Evolutionary conservation across 2,797 vertebrate species (phyloP).

Genomic region (Myotis daubentonii): DNA sequence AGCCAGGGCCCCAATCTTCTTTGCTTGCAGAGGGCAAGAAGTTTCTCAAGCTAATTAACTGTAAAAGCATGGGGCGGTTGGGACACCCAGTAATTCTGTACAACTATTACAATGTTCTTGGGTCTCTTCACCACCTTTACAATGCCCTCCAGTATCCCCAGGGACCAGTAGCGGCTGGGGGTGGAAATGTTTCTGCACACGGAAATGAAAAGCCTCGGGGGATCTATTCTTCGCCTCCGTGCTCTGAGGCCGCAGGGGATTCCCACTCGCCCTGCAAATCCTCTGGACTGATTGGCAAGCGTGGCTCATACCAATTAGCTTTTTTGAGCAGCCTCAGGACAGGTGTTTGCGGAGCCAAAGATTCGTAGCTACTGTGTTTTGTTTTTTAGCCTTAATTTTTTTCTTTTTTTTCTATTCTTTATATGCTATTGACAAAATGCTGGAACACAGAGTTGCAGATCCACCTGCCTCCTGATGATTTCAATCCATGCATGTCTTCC

Average conservation of each 20-base stretch:
- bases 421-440: background rate
- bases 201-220: background rate
- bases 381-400: background rate
- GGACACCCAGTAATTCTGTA: background rate
- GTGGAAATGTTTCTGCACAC: background rate
- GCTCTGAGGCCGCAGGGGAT: background rate
- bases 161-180: background rate
- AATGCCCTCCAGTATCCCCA: background rate
- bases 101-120: background rate
- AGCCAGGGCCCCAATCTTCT: background rate
- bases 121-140: background rate
- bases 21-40: background rate
- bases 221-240: background rate
- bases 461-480: background rate
- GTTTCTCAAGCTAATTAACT: background rate
- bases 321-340: conserved; percentile 47
- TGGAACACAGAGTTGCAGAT: background rate
- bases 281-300: conserved; percentile 49
- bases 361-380: background rate
- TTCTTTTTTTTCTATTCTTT: background rate
- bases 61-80: background rate
- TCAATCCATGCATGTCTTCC: background rate
- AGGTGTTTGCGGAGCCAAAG: conserved; percentile 20
- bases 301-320: conserved; percentile 24
- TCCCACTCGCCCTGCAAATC: conserved; percentile 43